Evolutionary conservation across 2,797 vertebrate genomes (phyloP).

Genomic region (Malacoctenus gilli): DNA sequence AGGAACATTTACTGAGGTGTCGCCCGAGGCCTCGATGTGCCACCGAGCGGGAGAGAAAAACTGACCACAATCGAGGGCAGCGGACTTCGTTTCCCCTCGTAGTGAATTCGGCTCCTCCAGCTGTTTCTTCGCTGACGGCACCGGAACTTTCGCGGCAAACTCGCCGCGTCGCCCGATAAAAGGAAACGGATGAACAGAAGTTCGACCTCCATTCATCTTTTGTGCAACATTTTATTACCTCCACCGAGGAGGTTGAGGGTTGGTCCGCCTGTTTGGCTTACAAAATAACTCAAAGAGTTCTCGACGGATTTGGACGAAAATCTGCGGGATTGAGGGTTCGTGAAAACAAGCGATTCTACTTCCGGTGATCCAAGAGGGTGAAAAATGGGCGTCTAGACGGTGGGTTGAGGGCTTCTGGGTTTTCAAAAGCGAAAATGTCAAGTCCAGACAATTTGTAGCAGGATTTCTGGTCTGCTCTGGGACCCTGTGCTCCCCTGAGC

Average conservation of each 20-base stretch:
- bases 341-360: too few relatives aligned
- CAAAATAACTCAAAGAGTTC: too few relatives aligned
- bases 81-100: conserved; percentile 50
- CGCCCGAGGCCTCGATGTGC: conserved; percentile 31
- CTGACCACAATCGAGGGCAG: conserved; percentile 35
- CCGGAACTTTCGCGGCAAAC: conserved; percentile 2
- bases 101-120: conserved; percentile 44
- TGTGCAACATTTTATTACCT: too few relatives aligned
- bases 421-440: conserved; percentile 28
- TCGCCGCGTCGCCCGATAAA: conserved; percentile 21
- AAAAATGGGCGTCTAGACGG: too few relatives aligned
- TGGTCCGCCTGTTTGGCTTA: too few relatives aligned
- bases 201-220: conserved; percentile 33
- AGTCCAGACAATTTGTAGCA: conserved; percentile 16
- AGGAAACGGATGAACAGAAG: conserved; percentile 13
- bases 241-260: too few relatives aligned
- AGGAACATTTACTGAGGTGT: conserved; percentile 48
- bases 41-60: conserved; percentile 19
- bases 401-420: too few relatives aligned
- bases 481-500: conserved; percentile 12
- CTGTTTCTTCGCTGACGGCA: conserved; percentile 16
- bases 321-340: too few relatives aligned
- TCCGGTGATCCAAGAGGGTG: too few relatives aligned
- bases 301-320: too few relatives aligned
- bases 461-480: too few relatives aligned